A percentile compares a stretch with the other conserved stretches of the same genome.
These are phyloP conservation scores for Drosophila paucipuncta DNA, from an alignment of 2,888 invertebrate genomes.

Conservation along the genomic window DNA sequence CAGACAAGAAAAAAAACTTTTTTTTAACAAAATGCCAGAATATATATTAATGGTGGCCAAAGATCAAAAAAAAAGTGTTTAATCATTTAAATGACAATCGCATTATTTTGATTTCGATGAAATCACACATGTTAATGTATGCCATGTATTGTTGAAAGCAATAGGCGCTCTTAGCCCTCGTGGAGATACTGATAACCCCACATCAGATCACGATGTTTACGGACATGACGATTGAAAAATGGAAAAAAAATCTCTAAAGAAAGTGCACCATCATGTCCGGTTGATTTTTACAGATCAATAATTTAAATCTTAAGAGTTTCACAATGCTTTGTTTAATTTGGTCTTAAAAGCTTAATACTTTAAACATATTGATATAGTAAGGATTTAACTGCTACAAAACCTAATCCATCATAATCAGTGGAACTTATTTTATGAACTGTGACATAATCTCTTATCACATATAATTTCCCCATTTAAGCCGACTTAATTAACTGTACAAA, in stretches of 20 bases:
- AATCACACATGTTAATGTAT: background rate
- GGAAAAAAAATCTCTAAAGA: conserved; percentile 2
- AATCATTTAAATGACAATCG: conserved; percentile 59
- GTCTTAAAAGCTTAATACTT: background rate
- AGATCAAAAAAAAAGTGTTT: conserved; percentile 49
- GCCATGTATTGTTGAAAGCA: conserved; percentile 5
- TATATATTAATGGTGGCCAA: background rate
- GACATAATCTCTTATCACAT: conserved; percentile 3
- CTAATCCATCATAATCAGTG: conserved; percentile 11
- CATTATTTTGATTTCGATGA: conserved; percentile 19
- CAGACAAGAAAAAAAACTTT: background rate
- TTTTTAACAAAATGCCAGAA: background rate
- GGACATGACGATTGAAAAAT: conserved; percentile 18
- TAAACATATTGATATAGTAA: background rate
- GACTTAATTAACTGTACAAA: conserved; percentile 59
- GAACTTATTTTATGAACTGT: conserved; percentile 21
- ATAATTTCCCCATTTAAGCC: background rate
- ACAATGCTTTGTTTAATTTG: background rate
- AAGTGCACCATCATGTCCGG: conserved; percentile 59
- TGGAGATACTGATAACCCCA: conserved; percentile 48
- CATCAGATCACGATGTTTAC: conserved; percentile 16
- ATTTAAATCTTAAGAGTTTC: background rate
- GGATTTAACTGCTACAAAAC: background rate
- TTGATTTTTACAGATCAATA: conserved; percentile 12
- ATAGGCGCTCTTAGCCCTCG: conserved; percentile 19